Evolutionary conservation across 1,140 invertebrate species (phyloP).

Genomic region (Caenorhabditis brenneri): DNA sequence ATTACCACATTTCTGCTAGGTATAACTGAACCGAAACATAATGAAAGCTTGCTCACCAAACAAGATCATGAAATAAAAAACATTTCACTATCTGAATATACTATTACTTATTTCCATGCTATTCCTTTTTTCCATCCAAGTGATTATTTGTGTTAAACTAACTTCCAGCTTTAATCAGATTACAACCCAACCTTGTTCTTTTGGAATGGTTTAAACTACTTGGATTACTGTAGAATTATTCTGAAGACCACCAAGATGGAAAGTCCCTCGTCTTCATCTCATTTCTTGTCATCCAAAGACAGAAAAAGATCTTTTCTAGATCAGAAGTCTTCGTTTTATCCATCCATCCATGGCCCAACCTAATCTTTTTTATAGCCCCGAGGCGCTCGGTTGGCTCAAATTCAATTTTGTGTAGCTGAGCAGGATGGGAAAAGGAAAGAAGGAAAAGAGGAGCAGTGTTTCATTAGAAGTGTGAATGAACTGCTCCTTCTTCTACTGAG

Average conservation of each 20-base stretch:
- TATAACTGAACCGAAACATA: too few relatives aligned
- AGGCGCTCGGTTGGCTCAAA: slow-evolving; percentile 39
- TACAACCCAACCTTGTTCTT: too few relatives aligned
- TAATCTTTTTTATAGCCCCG: slow-evolving; percentile 43
- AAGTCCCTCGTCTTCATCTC: background rate
- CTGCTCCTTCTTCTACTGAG: background rate
- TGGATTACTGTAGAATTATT: too few relatives aligned
- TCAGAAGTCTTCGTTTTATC: slow-evolving; percentile 27
- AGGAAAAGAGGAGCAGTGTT: slow-evolving; percentile 8
- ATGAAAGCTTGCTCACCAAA: too few relatives aligned
- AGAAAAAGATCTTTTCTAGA: background rate
- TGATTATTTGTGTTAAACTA: too few relatives aligned
- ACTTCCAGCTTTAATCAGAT: too few relatives aligned
- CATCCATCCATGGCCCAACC: slow-evolving; percentile 17
- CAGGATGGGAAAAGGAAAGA: background rate
- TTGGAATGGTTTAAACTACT: background rate
- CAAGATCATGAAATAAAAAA: too few relatives aligned
- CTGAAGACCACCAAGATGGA: background rate
- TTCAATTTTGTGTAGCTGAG: slow-evolving; percentile 23
- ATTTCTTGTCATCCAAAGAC: background rate
- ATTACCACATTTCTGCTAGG: too few relatives aligned
- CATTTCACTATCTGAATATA: too few relatives aligned
- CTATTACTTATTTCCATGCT: too few relatives aligned
- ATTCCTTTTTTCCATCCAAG: too few relatives aligned
- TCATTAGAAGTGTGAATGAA: slow-evolving; percentile 43